Base-by-base conservation (phyloP, 1,140 invertebrate species). In the Schlechtendalia chinensis region DNA sequence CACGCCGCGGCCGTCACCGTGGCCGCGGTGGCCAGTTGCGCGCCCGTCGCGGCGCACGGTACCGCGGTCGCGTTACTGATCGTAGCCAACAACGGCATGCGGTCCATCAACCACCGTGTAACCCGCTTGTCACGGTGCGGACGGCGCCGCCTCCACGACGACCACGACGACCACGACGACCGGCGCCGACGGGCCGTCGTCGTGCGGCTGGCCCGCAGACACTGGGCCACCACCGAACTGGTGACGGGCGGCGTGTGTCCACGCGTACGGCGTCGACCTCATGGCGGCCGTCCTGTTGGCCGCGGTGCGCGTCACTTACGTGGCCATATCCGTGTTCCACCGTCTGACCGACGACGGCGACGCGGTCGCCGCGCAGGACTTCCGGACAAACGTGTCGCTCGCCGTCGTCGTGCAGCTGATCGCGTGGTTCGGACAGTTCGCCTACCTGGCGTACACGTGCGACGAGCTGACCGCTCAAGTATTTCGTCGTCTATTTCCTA, bases 391-490 rank as follows among this genome's bases (percentile, higher is more conserved):
- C 19, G 45, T 61, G 56, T 77, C 54, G 32, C 29, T 50, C 6
- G 54, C 32, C 8, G 32, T 61, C 16, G 1, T 24, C 19, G 22
- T 27, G 5, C 74, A 77, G 14, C 22, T 77, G 11, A 27, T 61
- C 22, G 56, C 56, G 8, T 77, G 74, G 74, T 77, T 77, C 32
- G 74, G 74, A 16, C 74, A 77, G 32, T 77, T 77, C 8, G 29
- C 74, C 6, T 77, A 58, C 45, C 45, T 77, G 32, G n/a, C 54
- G 56, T 77, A 58, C 56, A 59, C 22, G 29, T 77, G 74, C 32
- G 74, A 77, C 32, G 54, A 58, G 8, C 22, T 77, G 4, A 39
- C 32, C 32, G 32, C 32, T 39, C 32, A 39, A 39, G 32, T 39
- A 39, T 39, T 3, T 39, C 32, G 32, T n/a, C n/a, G n/a, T n/a